Evolutionary conservation across 2,797 vertebrate species (phyloP).

Genomic region (Cygnus olor): DNA sequence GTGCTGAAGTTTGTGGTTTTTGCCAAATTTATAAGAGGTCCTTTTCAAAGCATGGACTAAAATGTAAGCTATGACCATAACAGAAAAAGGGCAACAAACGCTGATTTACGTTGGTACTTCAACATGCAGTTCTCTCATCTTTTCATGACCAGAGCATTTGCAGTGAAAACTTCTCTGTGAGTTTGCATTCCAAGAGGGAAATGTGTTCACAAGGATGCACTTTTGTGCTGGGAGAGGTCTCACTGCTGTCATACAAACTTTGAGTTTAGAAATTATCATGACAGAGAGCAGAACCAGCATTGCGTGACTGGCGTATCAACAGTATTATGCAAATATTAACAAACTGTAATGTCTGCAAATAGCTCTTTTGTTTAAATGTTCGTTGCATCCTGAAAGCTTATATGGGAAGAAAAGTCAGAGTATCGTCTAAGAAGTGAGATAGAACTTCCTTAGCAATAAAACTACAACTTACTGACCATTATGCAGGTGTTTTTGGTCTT

Average conservation of each 20-base stretch:
- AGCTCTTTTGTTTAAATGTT: not conserved
- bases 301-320: not conserved
- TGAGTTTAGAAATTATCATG: not conserved
- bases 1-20: not conserved
- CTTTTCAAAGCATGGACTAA: not conserved
- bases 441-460: too few relatives aligned
- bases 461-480: not conserved
- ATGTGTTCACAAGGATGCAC: accelerated
- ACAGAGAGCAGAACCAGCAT: not conserved
- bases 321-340: not conserved
- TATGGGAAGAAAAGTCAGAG: not conserved
- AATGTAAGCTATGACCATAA: not conserved
- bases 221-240: not conserved
- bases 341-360: not conserved
- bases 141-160: not conserved
- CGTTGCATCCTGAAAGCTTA: not conserved
- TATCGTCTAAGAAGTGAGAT: not conserved
- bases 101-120: not conserved
- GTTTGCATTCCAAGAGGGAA: not conserved
- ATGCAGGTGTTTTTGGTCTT: not conserved
- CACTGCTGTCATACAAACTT: not conserved
- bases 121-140: not conserved
- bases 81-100: not conserved
- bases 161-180: not conserved
- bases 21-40: not conserved